Evolutionary conservation across 2,797 vertebrate genomes (phyloP).

Genomic region (Columba guinea): DNA sequence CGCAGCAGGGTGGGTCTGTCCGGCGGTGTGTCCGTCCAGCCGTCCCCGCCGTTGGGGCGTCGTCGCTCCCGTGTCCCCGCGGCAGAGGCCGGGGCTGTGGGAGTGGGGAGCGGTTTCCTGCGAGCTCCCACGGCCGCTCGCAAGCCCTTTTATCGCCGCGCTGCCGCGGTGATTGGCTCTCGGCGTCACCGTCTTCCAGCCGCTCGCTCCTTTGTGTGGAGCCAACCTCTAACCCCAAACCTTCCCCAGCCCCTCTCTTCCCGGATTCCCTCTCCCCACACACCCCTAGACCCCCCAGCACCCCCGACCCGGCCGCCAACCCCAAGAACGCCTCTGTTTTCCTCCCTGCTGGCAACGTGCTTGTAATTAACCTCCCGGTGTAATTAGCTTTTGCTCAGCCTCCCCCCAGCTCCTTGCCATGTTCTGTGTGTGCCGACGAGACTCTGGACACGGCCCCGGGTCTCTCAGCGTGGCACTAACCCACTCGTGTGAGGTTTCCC

Average conservation of each 20-base stretch:
- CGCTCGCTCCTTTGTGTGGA: conserved; percentile 60
- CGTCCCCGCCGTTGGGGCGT: not conserved
- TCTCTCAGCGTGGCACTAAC: not conserved
- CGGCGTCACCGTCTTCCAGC: not conserved
- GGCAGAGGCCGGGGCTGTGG: not conserved
- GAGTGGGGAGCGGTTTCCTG: not conserved
- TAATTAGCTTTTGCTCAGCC: not conserved
- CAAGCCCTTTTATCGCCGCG: conserved; percentile 51
- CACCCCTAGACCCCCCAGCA: not conserved
- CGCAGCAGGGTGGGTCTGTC: accelerated
- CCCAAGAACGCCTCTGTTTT: not conserved
- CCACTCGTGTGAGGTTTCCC: not conserved
- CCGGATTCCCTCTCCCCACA: not conserved
- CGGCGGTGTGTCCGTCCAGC: not conserved
- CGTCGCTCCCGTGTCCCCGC: not conserved
- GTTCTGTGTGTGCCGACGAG: not conserved
- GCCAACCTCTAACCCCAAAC: not conserved
- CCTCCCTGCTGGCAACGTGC: accelerated
- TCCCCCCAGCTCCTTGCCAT: not conserved
- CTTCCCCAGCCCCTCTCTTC: not conserved
- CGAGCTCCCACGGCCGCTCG: not conserved
- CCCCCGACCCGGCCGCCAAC: accelerated
- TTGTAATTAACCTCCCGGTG: accelerated
- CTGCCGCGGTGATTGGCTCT: conserved; percentile 45
- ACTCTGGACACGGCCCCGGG: not conserved